Conservation (phyloP, 2,797 vertebrate species). For the Diplodus puntazzo region DNA sequence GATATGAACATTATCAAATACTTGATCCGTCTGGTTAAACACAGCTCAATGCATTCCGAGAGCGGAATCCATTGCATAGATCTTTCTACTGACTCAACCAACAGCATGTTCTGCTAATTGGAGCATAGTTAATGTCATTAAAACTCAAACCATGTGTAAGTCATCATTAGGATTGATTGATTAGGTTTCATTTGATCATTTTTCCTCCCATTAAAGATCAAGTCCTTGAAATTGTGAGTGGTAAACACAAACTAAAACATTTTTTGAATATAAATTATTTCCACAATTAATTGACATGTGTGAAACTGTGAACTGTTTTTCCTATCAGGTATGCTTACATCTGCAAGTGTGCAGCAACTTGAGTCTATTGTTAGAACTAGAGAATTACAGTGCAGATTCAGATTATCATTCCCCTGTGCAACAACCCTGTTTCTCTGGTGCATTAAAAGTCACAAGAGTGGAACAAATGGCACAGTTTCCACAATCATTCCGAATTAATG, state of each 20-base stretch:
- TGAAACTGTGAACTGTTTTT: neutral
- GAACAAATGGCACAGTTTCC: slow-evolving; percentile 81
- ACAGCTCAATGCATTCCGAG: neutral
- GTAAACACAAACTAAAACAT: slow-evolving; percentile 14
- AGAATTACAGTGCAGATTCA: slow-evolving; percentile 51
- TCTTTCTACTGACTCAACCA: neutral
- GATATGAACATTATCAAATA: neutral
- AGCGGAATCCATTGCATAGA: neutral
- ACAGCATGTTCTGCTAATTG: slow-evolving; percentile 5
- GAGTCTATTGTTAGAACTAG: slow-evolving; percentile 45
- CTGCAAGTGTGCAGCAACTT: slow-evolving; percentile 16
- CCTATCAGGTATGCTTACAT: slow-evolving; percentile 23
- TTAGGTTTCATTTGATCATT: slow-evolving; percentile 29
- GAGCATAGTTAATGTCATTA: slow-evolving; percentile 1
- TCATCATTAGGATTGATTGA: slow-evolving; percentile 31
- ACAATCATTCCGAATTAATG: slow-evolving; percentile 80
- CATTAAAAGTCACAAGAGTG: slow-evolving; percentile 79
- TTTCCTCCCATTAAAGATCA: slow-evolving; percentile 32
- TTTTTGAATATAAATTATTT: neutral
- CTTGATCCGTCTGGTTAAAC: neutral
- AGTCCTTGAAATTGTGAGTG: slow-evolving; percentile 1
- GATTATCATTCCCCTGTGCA: slow-evolving; percentile 71
- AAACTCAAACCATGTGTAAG: slow-evolving; percentile 13
- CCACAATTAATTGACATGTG: slow-evolving; percentile 7
- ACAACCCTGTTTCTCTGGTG: slow-evolving; percentile 71